Evolutionary conservation across 2,113 vertebrate species (phyloP), one percentile per base, ranked within the genome.

Genomic region (Misgurnus anguillicaudatus): DNA sequence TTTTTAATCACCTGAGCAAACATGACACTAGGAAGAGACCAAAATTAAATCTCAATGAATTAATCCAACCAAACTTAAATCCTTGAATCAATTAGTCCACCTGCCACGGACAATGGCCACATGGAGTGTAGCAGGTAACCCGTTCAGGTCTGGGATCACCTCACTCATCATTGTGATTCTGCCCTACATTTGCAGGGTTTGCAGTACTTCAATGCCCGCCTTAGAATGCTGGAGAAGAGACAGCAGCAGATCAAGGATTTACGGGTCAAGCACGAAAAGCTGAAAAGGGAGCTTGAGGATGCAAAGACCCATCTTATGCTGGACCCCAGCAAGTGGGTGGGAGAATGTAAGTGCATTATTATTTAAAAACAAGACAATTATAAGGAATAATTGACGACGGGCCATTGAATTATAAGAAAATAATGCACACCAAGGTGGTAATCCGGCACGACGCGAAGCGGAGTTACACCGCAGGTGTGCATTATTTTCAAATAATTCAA

Each of bases 231-330:
- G 0, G 96, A 96, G 87, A 94, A 91, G 88, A 90, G 93, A 39
- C 94, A 95, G 89, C 95, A 96, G 88, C 85, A 92, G 80, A 93
- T 96, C 65, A 86, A 82, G 66, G 95, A 97, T 86, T 86, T 97
- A 82, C 91, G 85, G 87, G 90, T 87, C 82, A 94, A 92, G 87
- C 94, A 94, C 0, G 85, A 93, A 14, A 31, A 79, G 42, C 87
- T 98, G 77, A 93, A 91, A 51, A 88, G 81, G 63, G 96, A 98
- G 85, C 87, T 98, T 88, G 93, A 95, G 1, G 94, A 95, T 82
- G 94, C 95, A 71, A 97, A 95, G 86, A 87, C 83, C 77, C 92
- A 91, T 41, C 90, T 98, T 86, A 98, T 97, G 95, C 89, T 97
- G 83, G 87, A 94, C 81, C 94, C 94, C 0, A 86, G 89, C 81